Base-by-base conservation (phyloP, 2,888 invertebrate species). In the Phyto melanocephala region DNA sequence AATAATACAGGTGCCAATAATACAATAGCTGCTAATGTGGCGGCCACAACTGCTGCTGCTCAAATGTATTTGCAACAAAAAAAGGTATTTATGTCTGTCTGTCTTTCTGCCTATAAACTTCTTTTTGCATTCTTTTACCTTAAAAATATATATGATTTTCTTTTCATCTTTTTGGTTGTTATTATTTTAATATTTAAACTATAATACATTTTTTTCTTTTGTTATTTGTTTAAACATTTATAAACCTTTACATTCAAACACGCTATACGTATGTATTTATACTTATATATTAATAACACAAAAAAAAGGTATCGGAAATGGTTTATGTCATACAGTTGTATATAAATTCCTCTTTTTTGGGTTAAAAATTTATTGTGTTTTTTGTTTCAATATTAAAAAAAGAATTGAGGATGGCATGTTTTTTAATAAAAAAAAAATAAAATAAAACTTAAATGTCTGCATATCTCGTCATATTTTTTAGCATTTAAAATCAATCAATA, bases 61-160 rank as follows among this genome's bases (percentile, higher is more conserved):
- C 88, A 90, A 84, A 84, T 90, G 87, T 90, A 90, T 81, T 87
- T 90, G 87, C 90, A 90, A 86, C 90, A 90, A 79, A 89, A 88
- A 86, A 90, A 90, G 89, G 90, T 90, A 85, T 88, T 89, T 28
- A 28, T 28, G 28, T 28, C 28, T 5, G 3, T 28, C 28, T 88
- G 20, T 47, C 11, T 37, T 79, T 50, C 8, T 37, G 54, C 60
- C 35, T 45, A 28, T 28, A 28, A 28, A 28, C 3, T 5, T 63
- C 40, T 76, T 56, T 84, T 70, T 24, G n/a, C 13, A 24, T 45
- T 28, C 20, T 52, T 40, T 42, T 45, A 56, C 33, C 17, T 8
- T 42, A n/a, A 60, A 42, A 45, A 52, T 52, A 71, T 67, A 50
- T 76, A 71, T 67, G 45, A 81, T 67, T 62, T 75, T 58, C 71